Percentiles rank a stretch among this genome's conserved stretches.
Conservation (phyloP, 2,888 invertebrate species). For the Agapetus fuscipes region DNA sequence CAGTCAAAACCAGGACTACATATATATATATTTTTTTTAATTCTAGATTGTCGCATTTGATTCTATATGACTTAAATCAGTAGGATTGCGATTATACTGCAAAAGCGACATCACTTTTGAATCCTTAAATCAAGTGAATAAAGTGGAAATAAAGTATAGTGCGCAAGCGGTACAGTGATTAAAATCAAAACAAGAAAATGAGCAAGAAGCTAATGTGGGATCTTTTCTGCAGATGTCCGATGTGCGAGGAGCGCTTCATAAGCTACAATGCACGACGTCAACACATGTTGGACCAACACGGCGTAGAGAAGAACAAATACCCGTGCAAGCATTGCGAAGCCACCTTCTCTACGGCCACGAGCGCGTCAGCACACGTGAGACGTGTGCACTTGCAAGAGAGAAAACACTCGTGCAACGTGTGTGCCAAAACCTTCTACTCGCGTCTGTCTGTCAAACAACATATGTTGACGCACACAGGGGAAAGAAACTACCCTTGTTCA, state of each 20-base stretch:
- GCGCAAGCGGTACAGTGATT: too few relatives aligned
- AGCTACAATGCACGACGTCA: slow-evolving; percentile 7
- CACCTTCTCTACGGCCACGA: slow-evolving; percentile 6
- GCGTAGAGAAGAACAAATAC: slow-evolving; percentile 7
- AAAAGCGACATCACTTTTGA: too few relatives aligned
- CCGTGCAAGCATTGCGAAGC: slow-evolving; percentile 9
- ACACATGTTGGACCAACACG: slow-evolving; percentile 10
- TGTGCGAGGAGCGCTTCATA: slow-evolving; percentile 7
- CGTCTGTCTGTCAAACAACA: slow-evolving; percentile 7
- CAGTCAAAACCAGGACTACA: too few relatives aligned
- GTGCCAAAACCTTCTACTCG: slow-evolving; percentile 6
- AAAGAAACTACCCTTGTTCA: slow-evolving; percentile 2
- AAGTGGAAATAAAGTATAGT: too few relatives aligned
- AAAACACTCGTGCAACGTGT: slow-evolving; percentile 2
- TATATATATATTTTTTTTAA: too few relatives aligned
- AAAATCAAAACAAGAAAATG: too few relatives aligned
- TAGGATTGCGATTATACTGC: too few relatives aligned
- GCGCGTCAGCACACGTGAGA: slow-evolving; percentile 7
- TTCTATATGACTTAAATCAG: too few relatives aligned
- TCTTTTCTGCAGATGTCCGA: slow-evolving; percentile 7
- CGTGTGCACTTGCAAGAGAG: slow-evolving; percentile 11
- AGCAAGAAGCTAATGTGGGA: too few relatives aligned
- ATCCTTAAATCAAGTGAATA: too few relatives aligned
- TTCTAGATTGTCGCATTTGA: too few relatives aligned
- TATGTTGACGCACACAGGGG: slow-evolving; percentile 10